Evolutionary conservation across 2,888 invertebrate species (phyloP).

Genomic region (Acleris laterana): DNA sequence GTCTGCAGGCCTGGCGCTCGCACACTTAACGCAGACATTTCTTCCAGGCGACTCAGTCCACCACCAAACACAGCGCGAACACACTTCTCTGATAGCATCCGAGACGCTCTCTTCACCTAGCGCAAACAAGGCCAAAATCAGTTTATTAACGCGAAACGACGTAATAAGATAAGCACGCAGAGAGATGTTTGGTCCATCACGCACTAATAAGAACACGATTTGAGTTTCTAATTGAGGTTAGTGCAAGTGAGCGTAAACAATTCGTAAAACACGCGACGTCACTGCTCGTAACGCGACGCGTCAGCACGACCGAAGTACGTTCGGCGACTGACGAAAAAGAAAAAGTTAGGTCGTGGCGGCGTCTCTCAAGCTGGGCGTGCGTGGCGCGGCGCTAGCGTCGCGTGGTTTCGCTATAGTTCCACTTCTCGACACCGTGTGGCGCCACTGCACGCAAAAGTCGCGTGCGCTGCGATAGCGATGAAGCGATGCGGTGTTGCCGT

Average conservation of each 20-base stretch:
- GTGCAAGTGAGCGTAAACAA: slow-evolving; percentile 74
- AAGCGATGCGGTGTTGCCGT: slow-evolving; percentile 19
- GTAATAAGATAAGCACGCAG: slow-evolving; percentile 50
- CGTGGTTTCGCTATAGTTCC: slow-evolving; percentile 45
- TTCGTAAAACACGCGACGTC: slow-evolving; percentile 64
- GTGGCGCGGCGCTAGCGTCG: slow-evolving; percentile 54
- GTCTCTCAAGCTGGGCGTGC: slow-evolving; percentile 47
- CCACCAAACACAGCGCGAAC: slow-evolving; percentile 58
- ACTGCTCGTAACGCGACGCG: slow-evolving; percentile 56
- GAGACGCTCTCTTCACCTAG: slow-evolving; percentile 69
- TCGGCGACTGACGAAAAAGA: slow-evolving; percentile 54
- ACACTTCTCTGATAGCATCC: slow-evolving; percentile 79
- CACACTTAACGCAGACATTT: slow-evolving; percentile 86
- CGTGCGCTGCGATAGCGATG: slow-evolving; percentile 31
- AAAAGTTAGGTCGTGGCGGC: slow-evolving; percentile 25
- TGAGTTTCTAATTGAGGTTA: slow-evolving; percentile 53
- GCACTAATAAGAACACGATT: slow-evolving; percentile 65
- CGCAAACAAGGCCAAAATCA: slow-evolving; percentile 69
- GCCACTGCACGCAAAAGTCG: slow-evolving; percentile 43
- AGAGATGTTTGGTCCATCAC: slow-evolving; percentile 70
- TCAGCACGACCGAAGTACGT: slow-evolving; percentile 54
- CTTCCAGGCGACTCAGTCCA: slow-evolving; percentile 60
- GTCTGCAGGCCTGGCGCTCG: slow-evolving; percentile 76
- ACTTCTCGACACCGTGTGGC: slow-evolving; percentile 64
- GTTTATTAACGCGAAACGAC: slow-evolving; percentile 46